These are phyloP conservation scores for Myrmecobius fasciatus DNA, from an alignment of 2,113 vertebrate species.

Conservation along the genomic window DNA sequence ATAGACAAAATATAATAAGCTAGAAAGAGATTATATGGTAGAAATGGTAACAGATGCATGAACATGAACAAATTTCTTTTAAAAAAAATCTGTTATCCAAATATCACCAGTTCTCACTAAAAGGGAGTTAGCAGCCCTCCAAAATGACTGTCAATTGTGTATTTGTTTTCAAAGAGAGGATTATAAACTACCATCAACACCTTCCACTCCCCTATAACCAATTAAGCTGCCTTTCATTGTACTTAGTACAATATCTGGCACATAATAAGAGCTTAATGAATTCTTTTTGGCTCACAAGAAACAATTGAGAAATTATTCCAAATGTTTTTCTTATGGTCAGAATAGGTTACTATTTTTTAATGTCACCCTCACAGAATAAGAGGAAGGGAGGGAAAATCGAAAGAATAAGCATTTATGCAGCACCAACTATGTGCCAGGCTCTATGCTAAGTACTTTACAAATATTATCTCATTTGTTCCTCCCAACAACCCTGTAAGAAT, in stretches of 20 bases:
- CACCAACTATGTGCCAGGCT: background rate
- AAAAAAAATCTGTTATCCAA: background rate
- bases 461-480: background rate
- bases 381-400: no score
- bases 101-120: background rate
- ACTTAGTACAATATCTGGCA: no score
- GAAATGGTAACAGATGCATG: background rate
- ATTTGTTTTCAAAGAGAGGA: background rate
- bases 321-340: background rate
- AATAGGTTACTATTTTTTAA: background rate
- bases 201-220: no score
- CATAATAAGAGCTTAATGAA: no score
- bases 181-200: no score
- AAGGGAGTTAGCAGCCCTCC: background rate
- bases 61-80: background rate
- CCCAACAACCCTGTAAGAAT: background rate
- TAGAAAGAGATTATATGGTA: background rate
- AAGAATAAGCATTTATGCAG: background rate
- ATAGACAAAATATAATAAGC: no score
- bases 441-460: background rate
- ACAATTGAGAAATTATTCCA: background rate
- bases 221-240: background rate
- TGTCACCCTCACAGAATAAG: no score
- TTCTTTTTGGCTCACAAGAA: background rate
- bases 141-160: background rate